Percentiles rank a stretch among this genome's conserved stretches.
These are phyloP conservation scores for Altica lythri DNA, from an alignment of 2,888 invertebrate species.

Conservation along the genomic window DNA sequence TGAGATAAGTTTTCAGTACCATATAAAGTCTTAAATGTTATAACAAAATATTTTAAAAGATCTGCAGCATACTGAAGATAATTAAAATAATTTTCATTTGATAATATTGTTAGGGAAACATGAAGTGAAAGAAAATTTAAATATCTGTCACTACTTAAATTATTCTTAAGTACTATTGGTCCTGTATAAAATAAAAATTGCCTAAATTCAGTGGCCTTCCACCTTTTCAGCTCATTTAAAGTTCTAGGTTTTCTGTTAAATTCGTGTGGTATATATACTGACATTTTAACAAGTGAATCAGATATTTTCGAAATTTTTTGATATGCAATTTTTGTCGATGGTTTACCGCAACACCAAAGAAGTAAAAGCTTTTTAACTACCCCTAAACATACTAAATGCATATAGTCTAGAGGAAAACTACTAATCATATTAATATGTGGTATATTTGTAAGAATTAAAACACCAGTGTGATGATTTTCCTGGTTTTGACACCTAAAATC, in stretches of 20 bases:
- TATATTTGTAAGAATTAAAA: conserved; percentile 33
- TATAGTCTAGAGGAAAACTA: conserved; percentile 37
- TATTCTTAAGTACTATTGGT: conserved; percentile 13
- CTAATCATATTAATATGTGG: conserved; percentile 38
- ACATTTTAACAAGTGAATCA: too few species aligned
- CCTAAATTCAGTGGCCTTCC: conserved; percentile 21
- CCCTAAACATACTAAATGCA: conserved; percentile 31
- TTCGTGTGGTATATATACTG: conserved; percentile 13
- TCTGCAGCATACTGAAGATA: conserved; percentile 15
- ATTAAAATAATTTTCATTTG: background rate
- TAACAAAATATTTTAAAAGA: conserved; percentile 19
- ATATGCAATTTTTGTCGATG: too few species aligned
- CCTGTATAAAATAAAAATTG: conserved; percentile 21
- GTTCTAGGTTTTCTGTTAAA: conserved; percentile 15
- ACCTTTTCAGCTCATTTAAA: conserved; percentile 10
- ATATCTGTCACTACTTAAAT: conserved; percentile 20
- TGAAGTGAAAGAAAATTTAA: conserved; percentile 21
- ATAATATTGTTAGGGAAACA: conserved; percentile 25
- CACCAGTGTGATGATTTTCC: conserved; percentile 33
- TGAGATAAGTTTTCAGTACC: conserved; percentile 23
- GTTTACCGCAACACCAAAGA: too few species aligned
- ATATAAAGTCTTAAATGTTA: conserved; percentile 22
- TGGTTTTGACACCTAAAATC: conserved; percentile 28
- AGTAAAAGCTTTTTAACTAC: conserved; percentile 29
- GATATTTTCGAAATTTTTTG: too few species aligned